These are phyloP conservation scores for Aptenodytes patagonicus DNA, from an alignment of 2,113 vertebrate species.

Conservation along the genomic window DNA sequence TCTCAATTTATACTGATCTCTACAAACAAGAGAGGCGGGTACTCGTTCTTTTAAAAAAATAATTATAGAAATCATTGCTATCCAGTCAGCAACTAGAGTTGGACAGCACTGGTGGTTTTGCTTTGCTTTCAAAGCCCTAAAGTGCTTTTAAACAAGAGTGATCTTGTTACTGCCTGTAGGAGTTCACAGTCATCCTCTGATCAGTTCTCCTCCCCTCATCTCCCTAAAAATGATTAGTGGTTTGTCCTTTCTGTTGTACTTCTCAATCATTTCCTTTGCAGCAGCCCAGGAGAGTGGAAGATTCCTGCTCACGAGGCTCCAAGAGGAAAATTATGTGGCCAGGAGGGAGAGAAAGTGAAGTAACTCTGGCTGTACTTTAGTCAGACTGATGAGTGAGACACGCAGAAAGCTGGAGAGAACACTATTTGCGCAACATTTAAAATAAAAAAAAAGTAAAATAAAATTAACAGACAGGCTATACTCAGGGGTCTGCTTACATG, in stretches of 20 bases:
- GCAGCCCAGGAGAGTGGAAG: neutral
- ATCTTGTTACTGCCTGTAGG: neutral
- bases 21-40: neutral
- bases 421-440: conserved; percentile 42
- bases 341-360: neutral
- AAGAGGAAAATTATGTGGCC: neutral
- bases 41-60: neutral
- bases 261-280: neutral
- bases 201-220: neutral
- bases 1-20: neutral
- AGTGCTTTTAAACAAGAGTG: neutral
- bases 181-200: neutral
- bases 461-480: neutral
- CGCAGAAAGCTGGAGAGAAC: conserved; percentile 64
- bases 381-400: neutral
- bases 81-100: neutral
- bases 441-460: conserved; percentile 19
- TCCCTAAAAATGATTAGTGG: neutral
- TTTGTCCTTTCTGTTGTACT: neutral
- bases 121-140: neutral
- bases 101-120: neutral
- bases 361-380: neutral
- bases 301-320: neutral
- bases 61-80: neutral
- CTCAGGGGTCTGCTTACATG: neutral